Conservation (phyloP, 64 coral and sea anemone species). For the Platygyra sinensis region DNA sequence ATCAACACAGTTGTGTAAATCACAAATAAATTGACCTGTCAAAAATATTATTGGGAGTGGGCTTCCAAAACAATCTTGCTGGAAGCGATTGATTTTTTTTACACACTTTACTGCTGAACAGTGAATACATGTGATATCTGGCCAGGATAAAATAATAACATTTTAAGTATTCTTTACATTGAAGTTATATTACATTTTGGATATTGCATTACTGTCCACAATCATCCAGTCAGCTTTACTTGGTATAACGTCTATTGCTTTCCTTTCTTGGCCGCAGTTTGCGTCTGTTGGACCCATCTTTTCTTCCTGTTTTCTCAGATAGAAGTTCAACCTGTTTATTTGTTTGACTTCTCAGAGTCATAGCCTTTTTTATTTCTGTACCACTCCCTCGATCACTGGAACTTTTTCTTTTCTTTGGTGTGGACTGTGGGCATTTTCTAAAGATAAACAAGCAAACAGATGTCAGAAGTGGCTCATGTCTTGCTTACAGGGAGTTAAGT, state of each 20-base stretch:
- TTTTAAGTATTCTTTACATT: too few relatives aligned
- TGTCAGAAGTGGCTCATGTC: not conserved
- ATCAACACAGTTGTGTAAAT: too few relatives aligned
- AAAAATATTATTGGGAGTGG: too few relatives aligned
- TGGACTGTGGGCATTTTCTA: not conserved
- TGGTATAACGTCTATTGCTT: not conserved
- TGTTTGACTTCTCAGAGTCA: constrained; percentile 11
- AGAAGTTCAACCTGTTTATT: not conserved
- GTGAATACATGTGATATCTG: too few relatives aligned
- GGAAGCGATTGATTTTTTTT: too few relatives aligned
- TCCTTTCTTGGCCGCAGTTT: not conserved
- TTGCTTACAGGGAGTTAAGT: too few relatives aligned
- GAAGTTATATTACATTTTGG: not conserved
- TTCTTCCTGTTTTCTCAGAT: not conserved
- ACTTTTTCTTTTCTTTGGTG: not conserved
- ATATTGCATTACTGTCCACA: not conserved
- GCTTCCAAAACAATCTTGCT: too few relatives aligned
- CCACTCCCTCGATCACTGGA: not conserved
- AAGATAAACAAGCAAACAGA: not conserved
- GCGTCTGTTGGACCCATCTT: not conserved
- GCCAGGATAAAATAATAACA: too few relatives aligned
- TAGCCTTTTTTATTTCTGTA: constrained; percentile 5
- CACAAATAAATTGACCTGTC: too few relatives aligned
- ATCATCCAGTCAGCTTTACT: not conserved
- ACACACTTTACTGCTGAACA: too few relatives aligned